Evolutionary conservation across 2,888 invertebrate genomes (phyloP).

Genomic region (Creontiades dilutus): DNA sequence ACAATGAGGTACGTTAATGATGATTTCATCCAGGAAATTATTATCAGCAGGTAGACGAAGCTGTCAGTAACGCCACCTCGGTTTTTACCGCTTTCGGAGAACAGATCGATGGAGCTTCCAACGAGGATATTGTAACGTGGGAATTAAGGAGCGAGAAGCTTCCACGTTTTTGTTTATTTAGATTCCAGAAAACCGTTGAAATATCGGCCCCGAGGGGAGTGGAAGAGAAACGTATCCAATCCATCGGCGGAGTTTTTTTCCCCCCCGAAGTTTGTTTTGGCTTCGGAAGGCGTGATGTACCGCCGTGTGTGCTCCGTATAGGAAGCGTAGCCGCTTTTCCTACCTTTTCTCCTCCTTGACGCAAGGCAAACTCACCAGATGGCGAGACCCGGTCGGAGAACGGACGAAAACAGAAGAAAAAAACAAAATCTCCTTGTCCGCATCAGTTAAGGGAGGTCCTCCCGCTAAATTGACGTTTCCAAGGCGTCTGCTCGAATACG

Average conservation of each 20-base stretch:
- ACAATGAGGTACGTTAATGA: too few relatives aligned
- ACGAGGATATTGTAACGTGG: constrained; percentile 1
- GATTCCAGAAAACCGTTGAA: constrained; percentile 21
- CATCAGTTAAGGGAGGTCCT: neutral
- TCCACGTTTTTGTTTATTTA: constrained; percentile 17
- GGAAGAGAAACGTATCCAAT: neutral
- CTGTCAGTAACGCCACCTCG: neutral
- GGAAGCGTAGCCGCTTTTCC: neutral
- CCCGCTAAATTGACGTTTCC: constrained; percentile 17
- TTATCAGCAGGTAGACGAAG: neutral
- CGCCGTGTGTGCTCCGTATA: neutral
- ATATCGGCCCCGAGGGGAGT: neutral
- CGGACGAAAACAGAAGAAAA: neutral
- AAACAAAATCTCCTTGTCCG: constrained; percentile 9
- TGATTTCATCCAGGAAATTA: too few relatives aligned
- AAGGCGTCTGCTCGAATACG: constrained; percentile 1
- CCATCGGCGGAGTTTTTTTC: neutral
- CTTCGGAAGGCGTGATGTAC: neutral
- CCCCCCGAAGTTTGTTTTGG: neutral
- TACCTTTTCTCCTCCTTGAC: constrained; percentile 25
- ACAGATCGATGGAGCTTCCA: neutral
- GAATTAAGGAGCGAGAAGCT: constrained; percentile 22
- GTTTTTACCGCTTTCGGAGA: neutral
- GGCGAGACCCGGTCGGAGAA: neutral
- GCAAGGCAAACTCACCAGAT: constrained; percentile 25